Conservation (phyloP, 2,113 vertebrate species). For the Mus spicilegus region DNA sequence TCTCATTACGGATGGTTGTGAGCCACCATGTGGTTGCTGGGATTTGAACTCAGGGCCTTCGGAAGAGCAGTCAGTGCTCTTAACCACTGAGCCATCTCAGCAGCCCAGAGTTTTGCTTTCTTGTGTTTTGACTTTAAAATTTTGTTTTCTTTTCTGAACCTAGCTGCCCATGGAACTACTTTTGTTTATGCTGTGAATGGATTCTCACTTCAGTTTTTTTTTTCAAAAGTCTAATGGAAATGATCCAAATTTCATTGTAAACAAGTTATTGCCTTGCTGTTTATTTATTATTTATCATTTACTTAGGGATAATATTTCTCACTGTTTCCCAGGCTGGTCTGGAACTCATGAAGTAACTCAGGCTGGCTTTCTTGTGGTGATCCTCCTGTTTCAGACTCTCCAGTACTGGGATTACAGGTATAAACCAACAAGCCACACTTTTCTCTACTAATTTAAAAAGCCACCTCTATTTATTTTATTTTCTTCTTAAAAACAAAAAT, state of each 20-base stretch:
- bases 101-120: background rate
- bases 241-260: background rate
- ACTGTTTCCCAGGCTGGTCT: background rate
- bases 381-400: background rate
- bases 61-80: no score
- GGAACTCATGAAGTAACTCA: background rate
- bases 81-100: no score
- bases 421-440: background rate
- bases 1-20: no score
- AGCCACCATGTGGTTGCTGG: no score
- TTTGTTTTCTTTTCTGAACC: conserved; percentile 12
- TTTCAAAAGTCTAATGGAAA: background rate
- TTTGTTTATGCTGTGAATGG: background rate
- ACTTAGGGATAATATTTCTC: background rate
- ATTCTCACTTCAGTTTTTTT: conserved; percentile 12
- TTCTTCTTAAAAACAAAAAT: background rate
- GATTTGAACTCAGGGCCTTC: no score
- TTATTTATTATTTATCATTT: background rate
- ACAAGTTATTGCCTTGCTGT: background rate
- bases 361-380: background rate
- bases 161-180: background rate
- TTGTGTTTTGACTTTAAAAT: background rate
- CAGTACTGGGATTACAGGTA: background rate
- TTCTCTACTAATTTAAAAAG: background rate
- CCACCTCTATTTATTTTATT: background rate